phyloP scores from a whole-genome alignment of 2,797 vertebrate genomes.

The Chiloscyllium punctatum region DNA sequence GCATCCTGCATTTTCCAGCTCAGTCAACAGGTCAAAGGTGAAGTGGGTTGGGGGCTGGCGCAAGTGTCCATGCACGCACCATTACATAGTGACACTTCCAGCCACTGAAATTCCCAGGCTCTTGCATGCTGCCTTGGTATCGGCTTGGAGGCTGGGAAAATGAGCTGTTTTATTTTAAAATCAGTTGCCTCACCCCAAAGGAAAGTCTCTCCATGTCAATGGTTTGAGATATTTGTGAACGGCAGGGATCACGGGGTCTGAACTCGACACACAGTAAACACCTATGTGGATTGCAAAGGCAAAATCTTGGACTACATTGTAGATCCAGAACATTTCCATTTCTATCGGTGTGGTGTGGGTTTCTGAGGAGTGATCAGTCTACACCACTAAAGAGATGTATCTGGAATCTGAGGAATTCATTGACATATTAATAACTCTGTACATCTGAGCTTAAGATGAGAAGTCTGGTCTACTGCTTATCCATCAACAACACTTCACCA shows the following conservation, averaged over 20 bases:
- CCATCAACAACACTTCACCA: too few species aligned
- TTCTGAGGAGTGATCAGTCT: too few species aligned
- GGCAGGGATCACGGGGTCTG: background rate
- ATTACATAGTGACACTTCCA: background rate
- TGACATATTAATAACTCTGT: too few species aligned
- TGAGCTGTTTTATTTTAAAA: background rate
- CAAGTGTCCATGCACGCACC: background rate
- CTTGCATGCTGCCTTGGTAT: background rate
- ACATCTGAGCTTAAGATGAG: too few species aligned
- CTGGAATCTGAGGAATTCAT: too few species aligned
- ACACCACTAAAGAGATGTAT: too few species aligned
- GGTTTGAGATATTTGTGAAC: background rate
- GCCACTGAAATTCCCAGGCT: background rate
- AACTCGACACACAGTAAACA: background rate
- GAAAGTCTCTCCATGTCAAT: background rate
- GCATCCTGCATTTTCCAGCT: background rate
- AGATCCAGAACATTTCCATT: background rate
- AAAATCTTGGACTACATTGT: background rate
- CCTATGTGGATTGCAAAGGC: background rate
- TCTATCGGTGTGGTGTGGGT: too few species aligned
- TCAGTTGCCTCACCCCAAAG: background rate
- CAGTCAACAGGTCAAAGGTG: background rate
- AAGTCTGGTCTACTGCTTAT: too few species aligned
- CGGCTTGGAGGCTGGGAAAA: background rate
- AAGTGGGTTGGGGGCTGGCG: background rate